Evolutionary conservation across 2,797 vertebrate species (phyloP), one percentile per base, ranked within the genome.

Genomic region (Eupleurogrammus muticus): DNA sequence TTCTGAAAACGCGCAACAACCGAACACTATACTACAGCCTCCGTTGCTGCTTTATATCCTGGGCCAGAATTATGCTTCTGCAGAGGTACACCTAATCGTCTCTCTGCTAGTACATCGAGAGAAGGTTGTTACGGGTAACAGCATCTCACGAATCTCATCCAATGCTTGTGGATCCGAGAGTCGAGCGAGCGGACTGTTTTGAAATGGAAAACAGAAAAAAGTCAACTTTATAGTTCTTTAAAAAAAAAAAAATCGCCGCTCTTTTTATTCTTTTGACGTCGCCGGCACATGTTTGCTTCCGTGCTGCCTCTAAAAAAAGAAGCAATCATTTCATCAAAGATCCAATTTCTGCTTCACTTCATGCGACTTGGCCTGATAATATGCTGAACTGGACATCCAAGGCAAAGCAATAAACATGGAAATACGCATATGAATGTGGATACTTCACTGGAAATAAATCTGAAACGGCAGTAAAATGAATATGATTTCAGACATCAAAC

Each of bases 271-370:
- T 28, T 28, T 28, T 28, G 28, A 28, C 28, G 28, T 28, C 28
- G 5, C 9, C 0, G 16, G 36, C 32, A 20, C 1, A 5, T 36
- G 50, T 61, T 57, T 52, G 13, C 13, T 50, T 60, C 47, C n/a
- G 42, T 16, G 13, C 6, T 49, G 34, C 21, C 19, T 38, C 42
- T 61, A 49, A 38, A 63, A 66, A 40, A 16, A 52, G 23, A 34
- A 51, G 58, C 54, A 75, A 65, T 65, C 36, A 36, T 36, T 14
- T 56, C 21, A 71, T 28, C 28, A 28, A 28, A 28, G 28, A 28
- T 55, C 32, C 12, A 21, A 55, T 59, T 65, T 50, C 42, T 23
- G 24, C 57, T 52, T 51, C 17, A 65, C 19, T 12, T 51, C 11
- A 12, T 53, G 16, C 13, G 16, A 49, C 42, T 53, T n/a, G 20